Percentiles rank a stretch among this genome's conserved stretches.
These are phyloP conservation scores for Willisornis vidua DNA, from an alignment of 2,113 vertebrate species.

Conservation along the genomic window DNA sequence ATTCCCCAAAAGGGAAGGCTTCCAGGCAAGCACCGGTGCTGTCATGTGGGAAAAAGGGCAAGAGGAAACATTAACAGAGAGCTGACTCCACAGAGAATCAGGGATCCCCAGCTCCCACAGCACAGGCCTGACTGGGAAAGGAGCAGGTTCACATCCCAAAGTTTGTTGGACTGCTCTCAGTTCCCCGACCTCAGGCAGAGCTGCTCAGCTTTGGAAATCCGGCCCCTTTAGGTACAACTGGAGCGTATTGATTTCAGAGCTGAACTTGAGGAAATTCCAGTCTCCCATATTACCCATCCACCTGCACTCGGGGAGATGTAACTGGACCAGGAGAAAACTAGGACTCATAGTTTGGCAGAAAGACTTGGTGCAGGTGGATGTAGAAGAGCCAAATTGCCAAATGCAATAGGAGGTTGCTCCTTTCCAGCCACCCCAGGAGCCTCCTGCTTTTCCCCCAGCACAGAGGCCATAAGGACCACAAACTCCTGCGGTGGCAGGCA, in stretches of 20 bases:
- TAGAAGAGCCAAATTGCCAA: neutral
- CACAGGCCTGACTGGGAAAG: neutral
- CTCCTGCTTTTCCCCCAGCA: neutral
- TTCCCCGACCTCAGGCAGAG: neutral
- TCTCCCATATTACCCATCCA: constrained; percentile 7
- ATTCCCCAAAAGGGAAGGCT: neutral
- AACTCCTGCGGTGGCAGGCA: neutral
- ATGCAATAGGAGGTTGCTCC: constrained; percentile 9
- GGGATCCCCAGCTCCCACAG: neutral
- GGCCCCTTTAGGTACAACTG: neutral
- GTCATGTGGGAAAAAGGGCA: neutral
- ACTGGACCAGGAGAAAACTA: neutral
- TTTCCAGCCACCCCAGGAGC: neutral
- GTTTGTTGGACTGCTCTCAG: neutral
- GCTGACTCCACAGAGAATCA: neutral
- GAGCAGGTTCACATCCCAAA: neutral
- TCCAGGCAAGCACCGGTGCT: neutral
- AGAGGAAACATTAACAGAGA: neutral
- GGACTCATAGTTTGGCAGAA: constrained; percentile 32
- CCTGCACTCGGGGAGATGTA: constrained; percentile 20
- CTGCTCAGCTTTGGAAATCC: neutral
- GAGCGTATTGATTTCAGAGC: constrained; percentile 45
- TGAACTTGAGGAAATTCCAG: constrained; percentile 37
- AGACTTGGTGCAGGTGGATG: constrained; percentile 39
- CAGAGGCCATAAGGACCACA: constrained; percentile 27